These are phyloP conservation scores for Argyrosomus regius DNA, from an alignment of 2,797 vertebrate genomes.

Conservation along the genomic window DNA sequence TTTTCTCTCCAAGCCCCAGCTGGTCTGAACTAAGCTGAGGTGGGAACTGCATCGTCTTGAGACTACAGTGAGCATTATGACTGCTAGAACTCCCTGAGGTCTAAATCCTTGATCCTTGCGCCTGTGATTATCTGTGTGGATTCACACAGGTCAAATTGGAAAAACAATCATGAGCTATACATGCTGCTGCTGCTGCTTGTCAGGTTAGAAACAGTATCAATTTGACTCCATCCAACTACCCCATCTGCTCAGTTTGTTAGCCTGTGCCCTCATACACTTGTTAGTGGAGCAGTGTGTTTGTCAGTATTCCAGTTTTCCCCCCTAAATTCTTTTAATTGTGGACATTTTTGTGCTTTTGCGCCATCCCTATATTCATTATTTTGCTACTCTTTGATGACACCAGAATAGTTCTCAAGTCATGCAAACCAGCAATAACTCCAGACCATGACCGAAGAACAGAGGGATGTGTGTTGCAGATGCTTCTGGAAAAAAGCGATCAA, in stretches of 20 bases:
- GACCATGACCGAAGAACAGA: constrained; percentile 1
- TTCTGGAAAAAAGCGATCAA: constrained; percentile 7
- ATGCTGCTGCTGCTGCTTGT: constrained; percentile 39
- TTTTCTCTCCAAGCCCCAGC: constrained; percentile 39
- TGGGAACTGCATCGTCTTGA: constrained; percentile 62
- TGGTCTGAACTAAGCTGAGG: constrained; percentile 62
- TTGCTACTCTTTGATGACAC: not conserved
- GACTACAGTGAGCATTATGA: constrained; percentile 55
- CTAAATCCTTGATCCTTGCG: constrained; percentile 76
- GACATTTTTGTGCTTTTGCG: not conserved
- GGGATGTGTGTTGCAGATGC: constrained; percentile 22
- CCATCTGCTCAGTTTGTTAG: constrained; percentile 73
- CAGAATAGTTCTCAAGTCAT: not conserved
- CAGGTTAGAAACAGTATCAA: constrained; percentile 60
- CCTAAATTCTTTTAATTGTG: not conserved
- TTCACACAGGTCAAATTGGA: constrained; percentile 71
- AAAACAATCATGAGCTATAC: constrained; percentile 75
- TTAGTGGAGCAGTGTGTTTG: not conserved
- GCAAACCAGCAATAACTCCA: constrained; percentile 17
- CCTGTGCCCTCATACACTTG: constrained; percentile 30
- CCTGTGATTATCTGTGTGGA: constrained; percentile 76
- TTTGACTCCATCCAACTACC: constrained; percentile 45
- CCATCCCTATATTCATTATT: no score
- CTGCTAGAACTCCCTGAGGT: constrained; percentile 55
- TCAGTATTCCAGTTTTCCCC: not conserved